These are phyloP conservation scores for Gadopsis marmoratus DNA, from an alignment of 2,797 vertebrate genomes.

Conservation along the genomic window DNA sequence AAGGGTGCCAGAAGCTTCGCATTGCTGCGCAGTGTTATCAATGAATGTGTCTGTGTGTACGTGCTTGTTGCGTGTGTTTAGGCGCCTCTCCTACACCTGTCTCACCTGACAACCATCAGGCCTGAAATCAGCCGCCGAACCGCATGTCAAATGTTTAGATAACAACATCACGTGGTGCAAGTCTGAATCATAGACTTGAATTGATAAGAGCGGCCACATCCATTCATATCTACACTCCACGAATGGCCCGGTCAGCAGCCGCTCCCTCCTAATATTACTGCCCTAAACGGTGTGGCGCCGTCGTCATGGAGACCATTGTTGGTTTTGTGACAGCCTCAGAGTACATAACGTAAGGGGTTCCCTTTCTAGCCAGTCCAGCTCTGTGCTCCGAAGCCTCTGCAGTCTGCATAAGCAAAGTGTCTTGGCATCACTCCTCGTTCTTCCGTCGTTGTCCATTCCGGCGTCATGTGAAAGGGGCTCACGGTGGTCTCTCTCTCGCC, in stretches of 20 bases:
- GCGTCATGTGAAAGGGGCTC: constrained; percentile 75
- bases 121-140: constrained; percentile 23
- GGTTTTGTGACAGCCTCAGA: neutral
- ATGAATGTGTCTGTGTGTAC: neutral
- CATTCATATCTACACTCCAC: neutral
- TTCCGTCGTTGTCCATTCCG: constrained; percentile 67
- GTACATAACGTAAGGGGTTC: neutral
- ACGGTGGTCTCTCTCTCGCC: constrained; percentile 53
- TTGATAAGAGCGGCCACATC: constrained; percentile 43
- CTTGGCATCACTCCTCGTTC: constrained; percentile 74
- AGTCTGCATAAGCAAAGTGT: constrained; percentile 76
- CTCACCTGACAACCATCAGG: neutral
- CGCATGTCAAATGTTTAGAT: constrained; percentile 71
- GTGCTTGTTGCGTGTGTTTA: neutral
- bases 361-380: constrained; percentile 53
- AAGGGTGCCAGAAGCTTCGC: too few species aligned
- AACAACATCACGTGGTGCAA: constrained; percentile 71
- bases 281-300: neutral
- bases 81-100: neutral
- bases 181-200: constrained; percentile 43
- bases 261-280: neutral
- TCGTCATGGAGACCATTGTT: constrained; percentile 3
- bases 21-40: neutral
- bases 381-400: constrained; percentile 67
- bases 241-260: neutral